phyloP scores from a whole-genome alignment of 1,140 invertebrate genomes.

The Polypedilum pembai region DNA sequence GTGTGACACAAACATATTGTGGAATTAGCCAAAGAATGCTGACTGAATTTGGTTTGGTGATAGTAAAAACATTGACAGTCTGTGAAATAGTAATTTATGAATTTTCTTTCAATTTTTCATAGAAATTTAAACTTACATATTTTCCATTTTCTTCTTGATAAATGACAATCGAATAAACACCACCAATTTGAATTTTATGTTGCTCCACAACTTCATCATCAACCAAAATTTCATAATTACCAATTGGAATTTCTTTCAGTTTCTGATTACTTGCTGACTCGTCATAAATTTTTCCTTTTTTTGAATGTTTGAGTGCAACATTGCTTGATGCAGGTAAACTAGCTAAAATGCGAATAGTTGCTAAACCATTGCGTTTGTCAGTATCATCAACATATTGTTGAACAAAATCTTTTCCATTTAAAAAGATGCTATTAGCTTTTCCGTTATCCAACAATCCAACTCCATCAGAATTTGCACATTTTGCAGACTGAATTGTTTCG shows the following conservation, averaged over 20 bases:
- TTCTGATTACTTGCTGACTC: too few species aligned
- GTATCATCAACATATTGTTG: slow-evolving; percentile 39
- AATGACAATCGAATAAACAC: slow-evolving; percentile 35
- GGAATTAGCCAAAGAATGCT: slow-evolving; percentile 73
- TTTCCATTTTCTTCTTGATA: neutral
- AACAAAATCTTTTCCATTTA: slow-evolving; percentile 34
- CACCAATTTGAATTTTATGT: slow-evolving; percentile 31
- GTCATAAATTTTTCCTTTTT: too few species aligned
- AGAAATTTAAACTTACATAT: neutral
- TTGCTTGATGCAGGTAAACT: too few species aligned
- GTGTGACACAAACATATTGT: slow-evolving; percentile 74
- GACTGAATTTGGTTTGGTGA: slow-evolving; percentile 58
- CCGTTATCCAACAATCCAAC: slow-evolving; percentile 37
- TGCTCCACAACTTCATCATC: neutral
- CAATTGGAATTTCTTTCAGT: neutral
- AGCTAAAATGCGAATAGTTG: too few species aligned
- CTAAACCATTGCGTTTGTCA: slow-evolving; percentile 35
- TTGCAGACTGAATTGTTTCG: slow-evolving; percentile 30
- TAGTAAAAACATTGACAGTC: slow-evolving; percentile 29
- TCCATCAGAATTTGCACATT: slow-evolving; percentile 36
- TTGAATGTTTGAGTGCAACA: too few species aligned
- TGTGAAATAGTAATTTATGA: neutral
- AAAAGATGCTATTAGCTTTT: slow-evolving; percentile 39
- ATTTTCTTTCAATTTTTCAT: too few species aligned
- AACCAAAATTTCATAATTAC: slow-evolving; percentile 9